These are phyloP conservation scores for Liasis olivaceus DNA, from an alignment of 2,797 vertebrate species.

Conservation along the genomic window DNA sequence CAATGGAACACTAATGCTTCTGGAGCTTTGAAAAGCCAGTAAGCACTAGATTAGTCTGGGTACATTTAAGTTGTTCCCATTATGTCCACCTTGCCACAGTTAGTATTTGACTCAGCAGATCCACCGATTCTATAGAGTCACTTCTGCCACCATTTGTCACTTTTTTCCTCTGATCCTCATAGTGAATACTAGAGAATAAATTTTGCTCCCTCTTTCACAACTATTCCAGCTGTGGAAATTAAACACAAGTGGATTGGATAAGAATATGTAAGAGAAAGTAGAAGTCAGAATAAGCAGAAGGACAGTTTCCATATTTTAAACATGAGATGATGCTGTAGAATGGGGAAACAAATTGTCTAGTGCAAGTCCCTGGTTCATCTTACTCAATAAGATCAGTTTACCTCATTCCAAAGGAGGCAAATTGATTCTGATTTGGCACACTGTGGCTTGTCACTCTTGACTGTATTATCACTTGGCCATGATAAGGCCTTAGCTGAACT, in stretches of 20 bases:
- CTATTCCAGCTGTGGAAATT: neutral
- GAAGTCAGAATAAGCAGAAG: neutral
- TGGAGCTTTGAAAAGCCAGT: neutral
- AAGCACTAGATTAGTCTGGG: neutral
- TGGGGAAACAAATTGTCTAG: neutral
- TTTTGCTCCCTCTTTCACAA: neutral
- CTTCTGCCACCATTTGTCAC: neutral
- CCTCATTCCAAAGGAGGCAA: neutral
- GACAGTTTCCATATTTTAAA: neutral
- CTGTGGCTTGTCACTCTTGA: neutral
- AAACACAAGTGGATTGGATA: neutral
- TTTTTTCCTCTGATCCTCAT: neutral
- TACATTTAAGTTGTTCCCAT: neutral
- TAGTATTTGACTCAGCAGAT: too few species aligned
- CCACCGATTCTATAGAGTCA: neutral
- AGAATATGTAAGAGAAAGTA: neutral
- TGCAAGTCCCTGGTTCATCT: neutral
- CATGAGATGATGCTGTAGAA: neutral
- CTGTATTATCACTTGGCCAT: neutral
- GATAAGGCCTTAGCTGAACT: neutral
- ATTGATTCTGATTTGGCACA: neutral
- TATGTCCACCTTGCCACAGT: neutral
- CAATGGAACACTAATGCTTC: neutral
- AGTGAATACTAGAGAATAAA: neutral
- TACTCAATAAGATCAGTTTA: neutral